Percentiles rank a stretch among this genome's conserved stretches.
Evolutionary conservation across 2,113 vertebrate genomes (phyloP).

Genomic region (Pachypanchax playfairii): DNA sequence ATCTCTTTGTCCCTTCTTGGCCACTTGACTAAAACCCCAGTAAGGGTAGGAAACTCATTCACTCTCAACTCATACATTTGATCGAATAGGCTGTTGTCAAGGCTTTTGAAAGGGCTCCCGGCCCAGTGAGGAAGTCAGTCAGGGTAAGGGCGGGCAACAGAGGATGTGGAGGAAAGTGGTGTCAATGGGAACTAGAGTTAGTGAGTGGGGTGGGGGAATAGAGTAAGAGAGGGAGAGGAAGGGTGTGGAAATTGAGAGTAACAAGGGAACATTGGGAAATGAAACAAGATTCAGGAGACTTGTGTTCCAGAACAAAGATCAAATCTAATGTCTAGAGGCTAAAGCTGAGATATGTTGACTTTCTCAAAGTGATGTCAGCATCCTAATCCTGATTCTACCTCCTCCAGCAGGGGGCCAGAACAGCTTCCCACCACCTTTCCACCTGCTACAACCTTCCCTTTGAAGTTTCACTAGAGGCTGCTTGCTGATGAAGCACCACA

Average conservation of each 20-base stretch:
- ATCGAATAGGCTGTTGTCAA: slow-evolving; percentile 46
- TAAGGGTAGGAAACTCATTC: slow-evolving; percentile 6
- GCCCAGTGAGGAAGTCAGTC: slow-evolving; percentile 17
- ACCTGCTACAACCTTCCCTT: slow-evolving; percentile 30
- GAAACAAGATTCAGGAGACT: too few relatives aligned
- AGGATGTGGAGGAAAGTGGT: slow-evolving; percentile 23
- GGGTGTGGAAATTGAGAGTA: slow-evolving; percentile 41
- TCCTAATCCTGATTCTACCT: slow-evolving; percentile 12
- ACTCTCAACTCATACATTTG: slow-evolving; percentile 8
- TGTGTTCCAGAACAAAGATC: slow-evolving; percentile 21
- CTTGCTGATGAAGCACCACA: slow-evolving; percentile 9
- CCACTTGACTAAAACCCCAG: slow-evolving; percentile 31
- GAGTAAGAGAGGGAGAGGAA: slow-evolving; percentile 21
- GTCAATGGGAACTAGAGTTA: slow-evolving; percentile 22
- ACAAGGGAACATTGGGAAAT: slow-evolving; percentile 3
- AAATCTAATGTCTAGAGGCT: slow-evolving; percentile 47
- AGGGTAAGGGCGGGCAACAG: slow-evolving; percentile 7
- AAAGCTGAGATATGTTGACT: slow-evolving; percentile 35
- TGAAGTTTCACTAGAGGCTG: slow-evolving; percentile 30
- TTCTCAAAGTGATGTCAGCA: slow-evolving; percentile 6
- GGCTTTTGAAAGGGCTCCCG: slow-evolving; percentile 37
- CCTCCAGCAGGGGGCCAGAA: not conserved
- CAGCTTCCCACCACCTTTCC: slow-evolving; percentile 13
- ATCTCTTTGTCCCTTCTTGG: slow-evolving; percentile 22
- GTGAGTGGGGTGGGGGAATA: slow-evolving; percentile 8